Percentiles rank a stretch among this genome's conserved stretches.
phyloP scores from a whole-genome alignment of 2,113 vertebrate genomes.

The Saguinus imperator region DNA sequence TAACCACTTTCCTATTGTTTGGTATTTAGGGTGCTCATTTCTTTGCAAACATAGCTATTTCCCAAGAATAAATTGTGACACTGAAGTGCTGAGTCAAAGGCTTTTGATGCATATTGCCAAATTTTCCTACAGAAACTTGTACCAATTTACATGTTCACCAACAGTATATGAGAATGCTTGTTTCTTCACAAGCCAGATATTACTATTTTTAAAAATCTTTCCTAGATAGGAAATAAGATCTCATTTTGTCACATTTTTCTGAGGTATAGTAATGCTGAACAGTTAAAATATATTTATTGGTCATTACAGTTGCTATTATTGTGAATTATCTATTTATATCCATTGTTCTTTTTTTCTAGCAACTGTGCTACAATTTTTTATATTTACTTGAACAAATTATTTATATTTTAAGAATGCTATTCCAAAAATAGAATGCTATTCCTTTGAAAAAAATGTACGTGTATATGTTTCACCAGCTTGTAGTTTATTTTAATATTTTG shows the following conservation, averaged over 20 bases:
- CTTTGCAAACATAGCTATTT: conserved; percentile 18
- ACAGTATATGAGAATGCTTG: not conserved
- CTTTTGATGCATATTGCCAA: not conserved
- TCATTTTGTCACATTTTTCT: not conserved
- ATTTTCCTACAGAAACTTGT: not conserved
- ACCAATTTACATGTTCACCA: not conserved
- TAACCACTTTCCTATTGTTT: not conserved
- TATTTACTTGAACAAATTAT: conserved; percentile 17
- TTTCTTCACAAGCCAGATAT: not conserved
- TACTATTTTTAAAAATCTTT: not conserved
- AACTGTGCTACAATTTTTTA: not conserved
- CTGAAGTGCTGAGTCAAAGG: not conserved
- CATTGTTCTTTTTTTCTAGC: not conserved
- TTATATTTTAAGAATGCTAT: not conserved
- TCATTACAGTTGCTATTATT: not conserved
- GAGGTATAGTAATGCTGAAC: not conserved
- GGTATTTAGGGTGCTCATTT: not conserved
- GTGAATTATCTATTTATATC: not conserved
- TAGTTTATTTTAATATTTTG: not conserved
- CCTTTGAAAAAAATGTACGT: not conserved
- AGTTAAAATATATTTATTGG: not conserved
- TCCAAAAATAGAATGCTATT: not conserved
- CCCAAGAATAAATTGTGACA: not conserved
- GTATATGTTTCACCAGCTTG: not conserved
- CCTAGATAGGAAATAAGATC: not conserved